These are phyloP conservation scores for Embiotoca jacksoni DNA, from an alignment of 2,113 vertebrate genomes.

Conservation along the genomic window DNA sequence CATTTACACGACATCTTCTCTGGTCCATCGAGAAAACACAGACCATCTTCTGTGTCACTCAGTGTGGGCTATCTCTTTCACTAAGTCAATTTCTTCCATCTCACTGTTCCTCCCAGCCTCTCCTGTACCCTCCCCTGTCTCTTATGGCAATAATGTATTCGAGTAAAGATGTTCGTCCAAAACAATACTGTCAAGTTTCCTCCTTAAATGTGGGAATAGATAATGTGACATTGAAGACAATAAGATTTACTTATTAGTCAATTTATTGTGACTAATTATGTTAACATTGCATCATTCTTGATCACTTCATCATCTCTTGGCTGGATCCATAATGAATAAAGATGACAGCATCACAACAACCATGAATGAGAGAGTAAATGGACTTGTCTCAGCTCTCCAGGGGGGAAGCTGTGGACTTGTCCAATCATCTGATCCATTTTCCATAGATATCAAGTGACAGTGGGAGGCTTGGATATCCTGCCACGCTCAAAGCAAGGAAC, in stretches of 20 bases:
- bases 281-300: conserved; percentile 12
- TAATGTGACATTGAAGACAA: conserved; percentile 4
- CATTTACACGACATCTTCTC: conserved; percentile 79
- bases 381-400: conserved; percentile 13
- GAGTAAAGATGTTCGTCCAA: conserved; percentile 1
- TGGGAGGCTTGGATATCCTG: conserved; percentile 50
- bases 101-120: conserved; percentile 17
- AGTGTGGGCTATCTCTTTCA: conserved; percentile 42
- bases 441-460: conserved; percentile 65
- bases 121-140: conserved; percentile 18
- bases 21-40: conserved; percentile 84
- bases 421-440: conserved; percentile 63
- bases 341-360: conserved; percentile 24
- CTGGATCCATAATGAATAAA: conserved; percentile 15
- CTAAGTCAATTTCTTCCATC: conserved; percentile 17
- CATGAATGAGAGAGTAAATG: conserved; percentile 23
- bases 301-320: conserved; percentile 11
- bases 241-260: conserved; percentile 17
- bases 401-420: conserved; percentile 7
- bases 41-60: conserved; percentile 71
- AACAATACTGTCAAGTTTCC: conserved; percentile 11
- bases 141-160: background rate
- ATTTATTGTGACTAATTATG: conserved; percentile 19
- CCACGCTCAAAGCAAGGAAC: conserved; percentile 41
- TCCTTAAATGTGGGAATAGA: conserved; percentile 10